A percentile compares a stretch with the other conserved stretches of the same genome.
phyloP scores from a whole-genome alignment of 2,888 invertebrate species.

The Cosmia pyralina region DNA sequence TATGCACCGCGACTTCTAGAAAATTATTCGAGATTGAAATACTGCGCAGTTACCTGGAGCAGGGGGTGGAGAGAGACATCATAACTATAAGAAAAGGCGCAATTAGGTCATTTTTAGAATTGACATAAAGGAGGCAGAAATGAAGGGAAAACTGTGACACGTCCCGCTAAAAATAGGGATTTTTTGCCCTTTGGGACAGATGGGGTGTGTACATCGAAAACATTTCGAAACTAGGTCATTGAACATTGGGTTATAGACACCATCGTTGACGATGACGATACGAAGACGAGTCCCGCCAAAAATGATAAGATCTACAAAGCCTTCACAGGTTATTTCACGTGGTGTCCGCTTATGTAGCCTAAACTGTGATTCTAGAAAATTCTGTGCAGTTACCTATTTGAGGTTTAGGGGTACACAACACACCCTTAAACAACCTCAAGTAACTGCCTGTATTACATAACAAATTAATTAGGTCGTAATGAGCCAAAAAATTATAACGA shows the following conservation, averaged over 20 bases:
- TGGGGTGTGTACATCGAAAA: slow-evolving; percentile 10
- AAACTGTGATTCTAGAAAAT: neutral
- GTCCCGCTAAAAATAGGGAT: neutral
- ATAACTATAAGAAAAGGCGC: neutral
- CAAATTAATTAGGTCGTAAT: neutral
- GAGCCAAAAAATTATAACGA: neutral
- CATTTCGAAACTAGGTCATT: slow-evolving; percentile 29
- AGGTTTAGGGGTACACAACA: neutral
- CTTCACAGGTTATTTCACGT: neutral
- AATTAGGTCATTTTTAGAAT: slow-evolving; percentile 32
- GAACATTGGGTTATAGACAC: neutral
- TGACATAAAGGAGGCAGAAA: neutral
- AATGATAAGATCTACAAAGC: neutral
- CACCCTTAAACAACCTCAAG: neutral
- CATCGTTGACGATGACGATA: neutral
- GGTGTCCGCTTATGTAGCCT: neutral
- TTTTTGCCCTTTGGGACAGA: neutral
- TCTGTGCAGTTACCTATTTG: neutral
- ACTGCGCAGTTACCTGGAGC: slow-evolving; percentile 55
- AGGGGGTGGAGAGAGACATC: slow-evolving; percentile 15
- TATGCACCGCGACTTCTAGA: slow-evolving; percentile 68
- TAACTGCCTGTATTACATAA: neutral
- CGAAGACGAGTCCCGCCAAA: neutral
- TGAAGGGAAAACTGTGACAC: neutral
- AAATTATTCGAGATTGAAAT: slow-evolving; percentile 52